phyloP scores from a whole-genome alignment of 2,797 vertebrate species.

The Eulemur mongoz region DNA sequence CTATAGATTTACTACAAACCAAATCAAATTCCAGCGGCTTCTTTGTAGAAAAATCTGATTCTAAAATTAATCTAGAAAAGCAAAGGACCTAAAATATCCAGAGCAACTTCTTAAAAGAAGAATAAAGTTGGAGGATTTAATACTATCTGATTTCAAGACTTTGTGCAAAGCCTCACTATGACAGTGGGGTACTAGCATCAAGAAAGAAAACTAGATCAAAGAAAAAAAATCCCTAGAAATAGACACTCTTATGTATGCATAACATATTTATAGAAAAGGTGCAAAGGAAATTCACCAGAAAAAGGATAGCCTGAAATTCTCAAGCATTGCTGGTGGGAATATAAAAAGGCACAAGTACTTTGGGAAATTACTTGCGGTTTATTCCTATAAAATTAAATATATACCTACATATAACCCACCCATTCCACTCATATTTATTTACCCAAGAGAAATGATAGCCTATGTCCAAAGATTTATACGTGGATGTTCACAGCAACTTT shows the following conservation, averaged over 20 bases:
- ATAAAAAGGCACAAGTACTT: neutral
- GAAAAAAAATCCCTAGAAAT: neutral
- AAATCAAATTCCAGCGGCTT: neutral
- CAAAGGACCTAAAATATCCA: neutral
- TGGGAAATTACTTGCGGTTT: neutral
- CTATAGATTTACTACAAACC: neutral
- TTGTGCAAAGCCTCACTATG: neutral
- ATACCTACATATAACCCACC: neutral
- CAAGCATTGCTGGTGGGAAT: neutral
- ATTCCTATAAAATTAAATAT: neutral
- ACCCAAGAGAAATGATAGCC: neutral
- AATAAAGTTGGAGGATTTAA: neutral
- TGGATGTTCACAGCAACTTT: neutral
- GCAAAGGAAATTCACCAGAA: conserved; percentile 20
- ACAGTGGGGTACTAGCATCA: neutral
- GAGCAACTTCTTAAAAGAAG: neutral
- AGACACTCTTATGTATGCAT: neutral
- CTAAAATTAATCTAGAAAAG: neutral
- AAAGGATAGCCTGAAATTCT: neutral
- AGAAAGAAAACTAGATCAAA: neutral
- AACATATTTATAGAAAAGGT: neutral
- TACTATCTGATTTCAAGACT: neutral
- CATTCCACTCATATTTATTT: neutral
- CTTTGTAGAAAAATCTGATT: neutral
- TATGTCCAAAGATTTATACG: neutral